Evolutionary conservation across 2,888 invertebrate species (phyloP).

Genomic region (Leptopilina myrica): DNA sequence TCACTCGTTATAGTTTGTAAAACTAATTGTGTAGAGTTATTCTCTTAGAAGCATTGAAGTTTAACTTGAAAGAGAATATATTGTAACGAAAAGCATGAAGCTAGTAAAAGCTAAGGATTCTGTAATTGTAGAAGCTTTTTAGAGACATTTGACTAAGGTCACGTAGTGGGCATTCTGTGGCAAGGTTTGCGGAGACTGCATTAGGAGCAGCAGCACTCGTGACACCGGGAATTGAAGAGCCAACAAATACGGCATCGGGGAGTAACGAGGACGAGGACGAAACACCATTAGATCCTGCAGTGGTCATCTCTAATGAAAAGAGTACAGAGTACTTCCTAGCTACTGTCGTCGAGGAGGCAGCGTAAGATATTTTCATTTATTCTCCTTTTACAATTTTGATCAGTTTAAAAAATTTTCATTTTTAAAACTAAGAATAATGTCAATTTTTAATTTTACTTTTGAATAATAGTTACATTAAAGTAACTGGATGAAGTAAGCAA

Average conservation of each 20-base stretch:
- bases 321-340: conserved; percentile 94
- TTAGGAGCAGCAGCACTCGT: conserved; percentile 80
- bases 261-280: conserved; percentile 91
- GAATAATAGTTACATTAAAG: no score
- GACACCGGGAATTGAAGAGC: conserved; percentile 85
- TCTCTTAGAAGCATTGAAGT: conserved; percentile 26
- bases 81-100: conserved; percentile 49
- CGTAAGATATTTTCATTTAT: conserved; percentile 79
- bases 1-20: not conserved
- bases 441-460: not conserved
- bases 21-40: not conserved
- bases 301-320: conserved; percentile 92
- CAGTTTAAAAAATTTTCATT: no score
- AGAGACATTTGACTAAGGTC: conserved; percentile 74
- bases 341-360: conserved; percentile 90
- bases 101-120: conserved; percentile 49
- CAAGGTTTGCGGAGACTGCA: conserved; percentile 88
- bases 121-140: conserved; percentile 71
- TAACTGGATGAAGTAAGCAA: no score
- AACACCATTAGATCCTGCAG: conserved; percentile 73
- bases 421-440: no score
- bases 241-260: conserved; percentile 93
- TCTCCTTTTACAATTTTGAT: not conserved
- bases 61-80: conserved; percentile 32
- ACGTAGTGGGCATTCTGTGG: conserved; percentile 77